Conservation (phyloP, 2,888 invertebrate genomes). For the Pandemis heparana region DNA sequence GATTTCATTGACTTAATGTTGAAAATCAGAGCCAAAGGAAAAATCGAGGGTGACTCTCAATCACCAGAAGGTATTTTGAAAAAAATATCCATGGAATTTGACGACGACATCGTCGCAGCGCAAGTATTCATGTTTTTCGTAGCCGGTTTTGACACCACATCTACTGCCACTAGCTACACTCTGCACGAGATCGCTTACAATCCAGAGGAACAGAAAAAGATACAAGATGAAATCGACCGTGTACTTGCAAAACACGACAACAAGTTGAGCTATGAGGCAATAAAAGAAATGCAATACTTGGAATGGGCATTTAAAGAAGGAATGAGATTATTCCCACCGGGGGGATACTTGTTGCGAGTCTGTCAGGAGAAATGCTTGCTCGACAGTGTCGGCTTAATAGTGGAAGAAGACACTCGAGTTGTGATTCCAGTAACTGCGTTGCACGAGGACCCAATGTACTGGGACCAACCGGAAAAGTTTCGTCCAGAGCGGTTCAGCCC, state of each 20-base stretch:
- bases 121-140: slow-evolving; percentile 71
- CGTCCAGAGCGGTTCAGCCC: slow-evolving; percentile 52
- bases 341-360: slow-evolving; percentile 61
- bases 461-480: slow-evolving; percentile 50
- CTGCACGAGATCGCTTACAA: slow-evolving; percentile 72
- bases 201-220: slow-evolving; percentile 65
- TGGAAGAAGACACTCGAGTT: slow-evolving; percentile 36
- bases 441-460: slow-evolving; percentile 48
- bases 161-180: slow-evolving; percentile 68
- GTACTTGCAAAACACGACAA: slow-evolving; percentile 62
- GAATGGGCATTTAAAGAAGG: slow-evolving; percentile 66
- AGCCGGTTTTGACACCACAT: slow-evolving; percentile 81
- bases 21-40: slow-evolving; percentile 41
- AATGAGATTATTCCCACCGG: slow-evolving; percentile 64
- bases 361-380: slow-evolving; percentile 59
- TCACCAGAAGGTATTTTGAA: slow-evolving; percentile 53
- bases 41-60: slow-evolving; percentile 44
- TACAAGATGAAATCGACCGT: slow-evolving; percentile 67
- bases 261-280: slow-evolving; percentile 66
- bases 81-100: slow-evolving; percentile 62
- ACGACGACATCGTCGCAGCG: slow-evolving; percentile 57
- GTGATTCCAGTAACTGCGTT: slow-evolving; percentile 36
- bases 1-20: slow-evolving; percentile 46
- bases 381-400: slow-evolving; percentile 41
- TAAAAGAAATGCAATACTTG: slow-evolving; percentile 62